These are phyloP conservation scores for Ciconia boyciana DNA, from an alignment of 2,113 vertebrate species.

Conservation along the genomic window DNA sequence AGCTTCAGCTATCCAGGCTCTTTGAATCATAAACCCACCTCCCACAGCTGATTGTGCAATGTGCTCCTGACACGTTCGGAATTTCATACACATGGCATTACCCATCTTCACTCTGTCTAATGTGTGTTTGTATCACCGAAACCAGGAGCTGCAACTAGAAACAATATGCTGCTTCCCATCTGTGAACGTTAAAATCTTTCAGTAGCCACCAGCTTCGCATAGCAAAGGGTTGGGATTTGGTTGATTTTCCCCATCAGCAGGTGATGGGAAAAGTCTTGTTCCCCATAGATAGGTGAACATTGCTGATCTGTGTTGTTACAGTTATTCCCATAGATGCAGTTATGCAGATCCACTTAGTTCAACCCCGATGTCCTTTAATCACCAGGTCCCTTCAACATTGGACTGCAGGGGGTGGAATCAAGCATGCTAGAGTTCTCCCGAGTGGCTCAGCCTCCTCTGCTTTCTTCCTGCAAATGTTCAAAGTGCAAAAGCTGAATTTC, in stretches of 20 bases:
- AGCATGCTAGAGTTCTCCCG: fast-evolving
- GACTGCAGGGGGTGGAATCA: neutral
- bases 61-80: neutral
- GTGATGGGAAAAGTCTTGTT: neutral
- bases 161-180: neutral
- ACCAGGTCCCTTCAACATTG: neutral
- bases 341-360: neutral
- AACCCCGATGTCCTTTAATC: neutral
- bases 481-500: neutral
- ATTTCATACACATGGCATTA: neutral
- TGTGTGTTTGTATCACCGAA: fast-evolving
- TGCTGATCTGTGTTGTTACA: neutral
- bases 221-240: neutral
- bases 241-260: neutral
- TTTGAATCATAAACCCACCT: neutral
- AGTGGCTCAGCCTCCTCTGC: neutral
- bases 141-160: neutral
- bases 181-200: neutral
- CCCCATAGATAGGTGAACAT: neutral
- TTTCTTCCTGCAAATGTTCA: neutral
- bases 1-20: neutral
- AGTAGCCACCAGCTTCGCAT: neutral
- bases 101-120: neutral
- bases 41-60: neutral
- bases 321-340: neutral